A percentile compares a stretch with the other conserved stretches of the same genome.
These are phyloP conservation scores for Euspilapteryx auroguttella DNA, from an alignment of 2,888 invertebrate species.

Conservation along the genomic window DNA sequence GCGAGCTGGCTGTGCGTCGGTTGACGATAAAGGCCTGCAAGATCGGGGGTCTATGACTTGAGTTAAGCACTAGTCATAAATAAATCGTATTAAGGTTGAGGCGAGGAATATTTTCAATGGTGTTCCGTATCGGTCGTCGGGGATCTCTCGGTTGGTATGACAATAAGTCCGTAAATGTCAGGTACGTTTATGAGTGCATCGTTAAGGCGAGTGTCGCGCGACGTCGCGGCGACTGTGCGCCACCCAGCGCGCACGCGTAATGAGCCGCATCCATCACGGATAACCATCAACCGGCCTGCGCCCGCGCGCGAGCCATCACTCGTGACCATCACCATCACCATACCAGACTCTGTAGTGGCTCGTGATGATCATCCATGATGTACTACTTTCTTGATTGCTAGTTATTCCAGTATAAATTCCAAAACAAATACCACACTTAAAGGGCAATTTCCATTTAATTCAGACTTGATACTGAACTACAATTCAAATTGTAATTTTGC, in stretches of 20 bases:
- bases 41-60: constrained; percentile 19
- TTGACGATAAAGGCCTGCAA: constrained; percentile 31
- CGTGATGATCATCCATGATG: too few species aligned
- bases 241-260: constrained; percentile 41
- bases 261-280: constrained; percentile 44
- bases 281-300: constrained; percentile 25
- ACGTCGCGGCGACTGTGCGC: constrained; percentile 17
- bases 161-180: constrained; percentile 35
- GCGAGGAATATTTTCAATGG: constrained; percentile 27
- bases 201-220: constrained; percentile 21
- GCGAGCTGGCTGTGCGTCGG: constrained; percentile 15
- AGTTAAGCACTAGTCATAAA: constrained; percentile 42
- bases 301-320: too few species aligned
- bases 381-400: too few species aligned
- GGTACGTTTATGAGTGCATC: constrained; percentile 32
- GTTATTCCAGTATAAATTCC: too few species aligned
- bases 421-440: too few species aligned
- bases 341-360: too few species aligned
- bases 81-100: constrained; percentile 40
- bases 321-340: neutral
- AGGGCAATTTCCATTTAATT: too few species aligned
- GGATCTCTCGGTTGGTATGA: constrained; percentile 32
- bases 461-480: too few species aligned
- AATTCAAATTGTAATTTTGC: too few species aligned
- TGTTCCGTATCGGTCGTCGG: constrained; percentile 29